Evolutionary conservation across 2,888 invertebrate genomes (phyloP), one percentile per base, ranked within the genome.

Genomic region (Drosophila robusta): DNA sequence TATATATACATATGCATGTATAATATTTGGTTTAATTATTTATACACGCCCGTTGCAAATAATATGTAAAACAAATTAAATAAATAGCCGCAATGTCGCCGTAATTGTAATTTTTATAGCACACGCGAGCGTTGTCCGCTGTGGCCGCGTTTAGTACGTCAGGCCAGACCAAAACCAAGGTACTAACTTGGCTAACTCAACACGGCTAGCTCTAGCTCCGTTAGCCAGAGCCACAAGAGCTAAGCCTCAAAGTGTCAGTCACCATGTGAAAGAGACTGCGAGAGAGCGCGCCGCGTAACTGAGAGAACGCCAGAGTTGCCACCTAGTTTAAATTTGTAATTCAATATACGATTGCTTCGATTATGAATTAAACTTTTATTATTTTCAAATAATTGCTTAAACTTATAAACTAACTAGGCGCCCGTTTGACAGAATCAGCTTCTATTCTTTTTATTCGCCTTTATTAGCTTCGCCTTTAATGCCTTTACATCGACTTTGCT

Each of bases 391-490:
- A 55, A 60, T 54, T n/a, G 16, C 14, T 46, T 52, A 14, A 9
- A 29, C 52, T 60, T 68, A 65, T 18, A 36, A 78, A 58, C 75
- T 81, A 70, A 54, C 26, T 52, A 12, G 34, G 32, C 12, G 5
- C 0, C 0, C 12, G 8, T 8, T 14, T 9, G 7, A n/a, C 3
- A 26, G 11, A 54, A 54, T 82, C 47, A 87, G 36, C 76, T 82
- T 36, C 47, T 67, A 2, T 32, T 50, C 39, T 89, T 91, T 85
- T 94, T 95, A 44, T 93, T 93, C 32, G 94, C 94, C 88, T 95
- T 96, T 73, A 95, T 94, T 75, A 97, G 94, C 93, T 97, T 97
- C 32, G 95, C 94, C 90, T 97, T 97, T 0, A 97, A 92, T 47
- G 94, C 93, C 39, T 94, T 94, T 26, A 97, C 93, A 91, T 97